These are phyloP conservation scores for Ptiloglossa arizonensis DNA, from an alignment of 1,140 invertebrate species.

Conservation along the genomic window DNA sequence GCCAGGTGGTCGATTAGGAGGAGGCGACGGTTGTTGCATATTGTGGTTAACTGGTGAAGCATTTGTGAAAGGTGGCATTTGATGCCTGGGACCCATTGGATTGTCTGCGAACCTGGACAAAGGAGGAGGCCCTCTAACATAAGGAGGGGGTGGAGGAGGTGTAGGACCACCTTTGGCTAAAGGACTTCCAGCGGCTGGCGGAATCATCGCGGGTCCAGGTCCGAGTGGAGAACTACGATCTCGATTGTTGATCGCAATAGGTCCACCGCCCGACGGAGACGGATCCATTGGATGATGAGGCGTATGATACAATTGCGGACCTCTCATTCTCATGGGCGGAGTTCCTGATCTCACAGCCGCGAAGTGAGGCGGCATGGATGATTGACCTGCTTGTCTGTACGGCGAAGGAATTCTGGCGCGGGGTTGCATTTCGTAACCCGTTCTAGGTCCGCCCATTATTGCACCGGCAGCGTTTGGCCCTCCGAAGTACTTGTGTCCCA, in stretches of 20 bases:
- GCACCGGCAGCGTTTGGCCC: constrained; percentile 68
- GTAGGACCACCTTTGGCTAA: constrained; percentile 78
- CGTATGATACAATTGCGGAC: constrained; percentile 80
- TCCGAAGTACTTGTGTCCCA: constrained; percentile 81
- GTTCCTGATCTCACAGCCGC: constrained; percentile 76
- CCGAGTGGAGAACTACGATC: constrained; percentile 77
- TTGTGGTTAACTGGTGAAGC: constrained; percentile 66
- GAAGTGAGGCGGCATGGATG: constrained; percentile 77
- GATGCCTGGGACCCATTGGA: constrained; percentile 75
- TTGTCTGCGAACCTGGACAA: constrained; percentile 72
- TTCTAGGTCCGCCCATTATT: constrained; percentile 76
- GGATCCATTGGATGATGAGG: constrained; percentile 83
- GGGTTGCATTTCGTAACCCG: constrained; percentile 76
- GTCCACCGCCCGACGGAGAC: constrained; percentile 82
- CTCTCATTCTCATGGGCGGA: constrained; percentile 78
- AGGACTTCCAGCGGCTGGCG: constrained; percentile 76
- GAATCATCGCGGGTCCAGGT: constrained; percentile 73
- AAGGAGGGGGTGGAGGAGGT: constrained; percentile 77
- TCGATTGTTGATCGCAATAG: constrained; percentile 79
- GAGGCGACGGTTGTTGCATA: constrained; percentile 78
- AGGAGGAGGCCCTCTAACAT: constrained; percentile 69
- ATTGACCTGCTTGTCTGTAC: constrained; percentile 77
- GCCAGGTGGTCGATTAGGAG: constrained; percentile 72
- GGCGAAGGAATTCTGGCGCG: constrained; percentile 79
- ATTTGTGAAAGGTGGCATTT: constrained; percentile 76